These are phyloP conservation scores for Tenthredo amoena DNA, from an alignment of 2,888 invertebrate species.

Conservation along the genomic window DNA sequence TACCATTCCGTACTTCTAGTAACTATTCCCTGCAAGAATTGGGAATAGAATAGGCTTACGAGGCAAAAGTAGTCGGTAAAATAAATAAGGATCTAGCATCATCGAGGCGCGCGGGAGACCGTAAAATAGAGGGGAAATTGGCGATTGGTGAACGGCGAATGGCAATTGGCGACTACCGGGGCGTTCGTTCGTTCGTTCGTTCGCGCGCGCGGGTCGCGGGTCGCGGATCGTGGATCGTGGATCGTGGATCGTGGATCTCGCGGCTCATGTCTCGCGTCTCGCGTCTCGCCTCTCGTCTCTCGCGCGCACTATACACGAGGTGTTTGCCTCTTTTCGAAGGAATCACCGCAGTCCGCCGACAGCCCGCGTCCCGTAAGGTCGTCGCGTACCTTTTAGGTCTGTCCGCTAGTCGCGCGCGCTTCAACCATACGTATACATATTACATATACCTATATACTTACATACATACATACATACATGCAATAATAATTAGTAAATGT, in stretches of 20 bases:
- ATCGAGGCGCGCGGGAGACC: conserved; percentile 32
- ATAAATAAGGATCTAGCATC: conserved; percentile 13
- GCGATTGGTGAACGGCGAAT: conserved; percentile 57
- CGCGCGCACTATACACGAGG: conserved; percentile 14
- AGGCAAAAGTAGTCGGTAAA: background rate
- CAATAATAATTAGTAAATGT: background rate
- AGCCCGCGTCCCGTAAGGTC: conserved; percentile 47
- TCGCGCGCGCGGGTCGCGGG: background rate
- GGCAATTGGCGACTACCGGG: conserved; percentile 67
- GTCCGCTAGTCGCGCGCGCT: conserved; percentile 21
- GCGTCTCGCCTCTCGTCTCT: conserved; percentile 23
- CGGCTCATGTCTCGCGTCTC: conserved; percentile 52
- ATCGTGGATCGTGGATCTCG: conserved; percentile 65
- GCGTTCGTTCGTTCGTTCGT: conserved; percentile 58
- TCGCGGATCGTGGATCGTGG: background rate
- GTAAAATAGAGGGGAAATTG: conserved; percentile 45
- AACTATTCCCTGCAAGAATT: background rate
- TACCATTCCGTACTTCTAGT: background rate
- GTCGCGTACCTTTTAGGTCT: conserved; percentile 25
- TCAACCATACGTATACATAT: background rate
- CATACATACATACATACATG: background rate
- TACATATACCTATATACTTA: background rate
- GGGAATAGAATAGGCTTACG: background rate
- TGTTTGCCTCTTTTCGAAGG: conserved; percentile 16
- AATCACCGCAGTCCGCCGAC: conserved; percentile 50